Percentiles rank a stretch among this genome's conserved stretches.
Conservation (phyloP, 2,888 invertebrate genomes). For the Orthosia incerta region DNA sequence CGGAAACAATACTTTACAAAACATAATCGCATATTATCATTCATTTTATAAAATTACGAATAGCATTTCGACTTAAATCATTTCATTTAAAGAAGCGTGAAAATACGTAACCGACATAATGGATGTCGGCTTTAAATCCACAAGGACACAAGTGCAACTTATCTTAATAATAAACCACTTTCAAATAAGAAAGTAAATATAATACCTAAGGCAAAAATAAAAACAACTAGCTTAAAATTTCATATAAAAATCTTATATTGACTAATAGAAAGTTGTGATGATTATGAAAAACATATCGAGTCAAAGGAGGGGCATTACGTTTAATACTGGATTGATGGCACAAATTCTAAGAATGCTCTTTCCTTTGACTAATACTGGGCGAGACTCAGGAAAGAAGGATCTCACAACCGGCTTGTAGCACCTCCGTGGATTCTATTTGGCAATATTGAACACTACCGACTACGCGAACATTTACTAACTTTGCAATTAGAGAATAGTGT, state of each 20-base stretch:
- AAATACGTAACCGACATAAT: slow-evolving; percentile 84
- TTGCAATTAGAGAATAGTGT: slow-evolving; percentile 63
- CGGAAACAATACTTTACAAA: slow-evolving; percentile 88
- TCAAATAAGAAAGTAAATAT: slow-evolving; percentile 89
- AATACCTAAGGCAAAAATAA: slow-evolving; percentile 89
- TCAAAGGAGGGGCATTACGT: slow-evolving; percentile 86
- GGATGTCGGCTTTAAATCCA: slow-evolving; percentile 86
- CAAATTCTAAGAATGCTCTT: slow-evolving; percentile 86
- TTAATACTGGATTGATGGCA: slow-evolving; percentile 90
- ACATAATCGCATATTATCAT: slow-evolving; percentile 79
- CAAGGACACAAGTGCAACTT: slow-evolving; percentile 91
- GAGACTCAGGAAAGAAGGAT: slow-evolving; percentile 88
- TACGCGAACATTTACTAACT: slow-evolving; percentile 55
- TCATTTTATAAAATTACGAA: slow-evolving; percentile 84
- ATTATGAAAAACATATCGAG: slow-evolving; percentile 85
- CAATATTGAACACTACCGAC: slow-evolving; percentile 74
- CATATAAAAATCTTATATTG: slow-evolving; percentile 89
- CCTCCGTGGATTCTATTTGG: slow-evolving; percentile 81
- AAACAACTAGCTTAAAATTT: slow-evolving; percentile 89
- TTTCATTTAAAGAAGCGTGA: slow-evolving; percentile 86
- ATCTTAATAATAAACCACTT: slow-evolving; percentile 87
- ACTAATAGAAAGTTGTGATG: slow-evolving; percentile 90
- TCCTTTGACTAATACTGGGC: slow-evolving; percentile 90
- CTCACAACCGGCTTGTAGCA: slow-evolving; percentile 89
- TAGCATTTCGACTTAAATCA: slow-evolving; percentile 84